A percentile compares a stretch with the other conserved stretches of the same genome.
phyloP scores from a whole-genome alignment of 2,113 vertebrate genomes.

The Gallinago jamesoni region DNA sequence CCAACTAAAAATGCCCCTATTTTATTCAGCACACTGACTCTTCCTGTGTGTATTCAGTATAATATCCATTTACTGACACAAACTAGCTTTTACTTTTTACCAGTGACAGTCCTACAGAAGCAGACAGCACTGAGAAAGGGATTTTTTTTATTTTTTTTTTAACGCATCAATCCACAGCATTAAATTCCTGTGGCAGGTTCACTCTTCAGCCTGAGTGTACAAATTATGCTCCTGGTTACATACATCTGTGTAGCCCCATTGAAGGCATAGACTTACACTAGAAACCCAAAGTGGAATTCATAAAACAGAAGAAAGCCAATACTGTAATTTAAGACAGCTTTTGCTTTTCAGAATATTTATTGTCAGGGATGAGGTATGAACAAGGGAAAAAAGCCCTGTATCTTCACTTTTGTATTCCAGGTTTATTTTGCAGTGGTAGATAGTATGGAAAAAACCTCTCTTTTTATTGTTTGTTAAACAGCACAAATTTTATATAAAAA shows the following conservation, averaged over 20 bases:
- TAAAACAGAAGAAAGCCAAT: slow-evolving; percentile 21
- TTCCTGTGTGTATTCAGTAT: neutral
- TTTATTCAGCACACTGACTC: neutral
- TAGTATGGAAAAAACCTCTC: rapidly evolving
- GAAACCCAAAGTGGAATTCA: neutral
- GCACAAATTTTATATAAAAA: neutral
- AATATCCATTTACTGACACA: slow-evolving; percentile 5
- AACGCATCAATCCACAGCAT: slow-evolving; percentile 34
- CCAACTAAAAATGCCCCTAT: neutral
- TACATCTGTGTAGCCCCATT: neutral
- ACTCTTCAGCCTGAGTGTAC: slow-evolving; percentile 34
- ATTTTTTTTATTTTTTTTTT: neutral
- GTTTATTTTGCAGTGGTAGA: neutral
- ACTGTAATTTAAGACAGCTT: slow-evolving; percentile 27
- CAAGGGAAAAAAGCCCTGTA: neutral
- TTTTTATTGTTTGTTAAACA: neutral
- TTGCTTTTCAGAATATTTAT: slow-evolving; percentile 11
- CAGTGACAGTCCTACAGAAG: neutral
- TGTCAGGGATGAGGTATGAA: neutral
- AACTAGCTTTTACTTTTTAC: slow-evolving; percentile 3
- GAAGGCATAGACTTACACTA: neutral
- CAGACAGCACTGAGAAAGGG: neutral
- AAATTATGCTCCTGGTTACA: neutral
- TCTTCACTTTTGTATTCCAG: neutral
- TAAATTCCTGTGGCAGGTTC: slow-evolving; percentile 46